Base-by-base conservation (phyloP, 2,888 invertebrate genomes). In the Ceriagrion tenellum region DNA sequence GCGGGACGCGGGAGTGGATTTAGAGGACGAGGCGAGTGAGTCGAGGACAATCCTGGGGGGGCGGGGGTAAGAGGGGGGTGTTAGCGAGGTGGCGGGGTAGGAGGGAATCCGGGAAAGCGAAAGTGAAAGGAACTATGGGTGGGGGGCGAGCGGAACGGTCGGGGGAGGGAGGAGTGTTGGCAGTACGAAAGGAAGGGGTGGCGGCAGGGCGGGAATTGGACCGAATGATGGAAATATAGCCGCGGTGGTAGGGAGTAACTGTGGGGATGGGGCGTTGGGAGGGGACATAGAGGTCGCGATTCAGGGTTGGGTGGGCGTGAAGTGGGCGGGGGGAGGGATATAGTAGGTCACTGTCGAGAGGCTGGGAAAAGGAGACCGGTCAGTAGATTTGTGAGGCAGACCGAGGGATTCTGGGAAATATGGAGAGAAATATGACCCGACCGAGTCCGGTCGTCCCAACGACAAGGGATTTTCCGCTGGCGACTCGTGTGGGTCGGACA, bases 301-400 rank as follows among this genome's bases (percentile, higher is more conserved):
- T 69, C 69, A 35, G 35, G 35, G 81, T 18, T 35, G 81, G 35
- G 81, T 13, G 16, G 35, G 81, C 35, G 4, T 26, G 4, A 35
- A 69, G 69, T 10, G 69, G n/a, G 30, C 13, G 35, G 12, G 16
- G 16, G 35, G 20, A 16, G 69, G n/a, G 69, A 26, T 23, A 69
- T n/a, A 69, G 69, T 10, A n/a, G n/a, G 69, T 12, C 69, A 69
- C 12, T 26, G 69, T 26, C n/a, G n/a, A 12, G 20, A 8, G 20
- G 35, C n/a, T 81, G 81, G 74, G 35, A 59, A 1, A 81, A n/a
- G 81, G 26, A 35, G 81, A 30, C 6, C 13, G 81, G 30, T 30
- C 30, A 81, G 81, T 81, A 35, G 81, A 81, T 81, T 81, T 81
- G 81, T 81, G 81, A 35, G 81, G 35, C 81, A 81, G 81, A 26